Base-by-base conservation (phyloP, 2,113 vertebrate species). In the Atractosteus spatula region DNA sequence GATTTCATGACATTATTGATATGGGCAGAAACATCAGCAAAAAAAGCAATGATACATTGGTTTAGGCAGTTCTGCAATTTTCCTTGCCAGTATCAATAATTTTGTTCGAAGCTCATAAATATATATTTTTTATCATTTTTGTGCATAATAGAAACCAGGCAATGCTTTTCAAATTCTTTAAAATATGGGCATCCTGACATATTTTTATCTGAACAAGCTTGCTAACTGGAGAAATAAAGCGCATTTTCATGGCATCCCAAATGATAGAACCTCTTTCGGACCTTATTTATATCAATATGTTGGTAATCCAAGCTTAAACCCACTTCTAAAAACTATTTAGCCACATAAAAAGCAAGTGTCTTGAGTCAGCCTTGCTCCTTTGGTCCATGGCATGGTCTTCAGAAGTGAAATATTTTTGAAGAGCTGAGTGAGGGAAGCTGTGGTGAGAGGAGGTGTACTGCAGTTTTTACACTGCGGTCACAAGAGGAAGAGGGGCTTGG, bases 41-140 rank as follows among this genome's bases (percentile, higher is more conserved):
- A 82, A 29, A 85, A 79, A 69, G 65, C 63, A 4, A 75, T 83
- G 84, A 89, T 81, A 87, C 85, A 68, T 82, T 84, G 84, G 17
- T 62, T 41, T 65, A 41, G 62, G 83, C 83, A 86, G 82, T 77
- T 80, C 79, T 76, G 75, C 79, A 78, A 74, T 85, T 85, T 76
- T 78, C 57, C 75, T 74, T 86, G 84, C 85, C 86, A 87, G 84
- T 85, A 89, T 88, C 80, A 89, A 91, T 89, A 88, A 90, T 89
- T 83, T 84, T 86, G 70, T 81, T 83, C 81, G 73, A 66, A 80
- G 82, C 81, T 87, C 87, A 84, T 88, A 87, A 89, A 85, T 89
- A 86, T 85, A 85, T 86, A 29, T 29, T 29, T 29, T 29, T 29
- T 29, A 29, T 29, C 2, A 29, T 87, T 88, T 87, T 80, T 80